Evolutionary conservation across 2,113 vertebrate species (phyloP).

Genomic region (Choloepus hoffmanni): DNA sequence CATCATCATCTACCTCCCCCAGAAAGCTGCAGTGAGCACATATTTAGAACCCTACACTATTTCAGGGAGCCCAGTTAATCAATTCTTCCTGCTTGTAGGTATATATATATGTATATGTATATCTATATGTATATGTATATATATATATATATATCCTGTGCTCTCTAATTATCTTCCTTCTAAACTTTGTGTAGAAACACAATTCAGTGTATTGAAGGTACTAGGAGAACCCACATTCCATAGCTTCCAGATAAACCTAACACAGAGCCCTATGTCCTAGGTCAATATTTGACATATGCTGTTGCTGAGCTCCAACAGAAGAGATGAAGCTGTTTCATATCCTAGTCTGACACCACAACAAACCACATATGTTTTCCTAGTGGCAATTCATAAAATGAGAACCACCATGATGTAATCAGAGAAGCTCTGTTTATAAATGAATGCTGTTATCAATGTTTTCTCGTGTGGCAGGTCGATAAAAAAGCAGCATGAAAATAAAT

Average conservation of each 20-base stretch:
- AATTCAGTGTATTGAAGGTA: neutral
- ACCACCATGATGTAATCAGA: slow-evolving; percentile 8
- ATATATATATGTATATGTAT: too few relatives aligned
- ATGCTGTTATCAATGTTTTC: slow-evolving; percentile 68
- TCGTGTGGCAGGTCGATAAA: slow-evolving; percentile 53
- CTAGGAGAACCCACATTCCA: slow-evolving; percentile 32
- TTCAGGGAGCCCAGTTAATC: neutral
- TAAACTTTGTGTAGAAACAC: slow-evolving; percentile 13
- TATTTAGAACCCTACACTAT: neutral
- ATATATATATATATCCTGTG: neutral
- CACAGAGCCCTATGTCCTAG: neutral
- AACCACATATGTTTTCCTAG: slow-evolving; percentile 42
- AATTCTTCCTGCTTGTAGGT: neutral
- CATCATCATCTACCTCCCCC: neutral
- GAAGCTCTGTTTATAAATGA: slow-evolving; percentile 66
- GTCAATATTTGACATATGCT: neutral
- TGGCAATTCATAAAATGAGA: slow-evolving; percentile 47
- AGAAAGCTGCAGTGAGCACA: neutral
- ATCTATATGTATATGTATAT: too few relatives aligned
- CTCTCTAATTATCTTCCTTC: slow-evolving; percentile 42
- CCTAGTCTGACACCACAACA: slow-evolving; percentile 49
- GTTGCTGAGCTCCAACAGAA: neutral
- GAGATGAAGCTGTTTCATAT: slow-evolving; percentile 36
- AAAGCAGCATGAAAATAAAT: slow-evolving; percentile 70
- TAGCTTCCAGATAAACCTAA: neutral